A percentile compares a stretch with the other conserved stretches of the same genome.
Evolutionary conservation across 2,113 vertebrate genomes (phyloP).

Genomic region (Ageneiosus marmoratus): DNA sequence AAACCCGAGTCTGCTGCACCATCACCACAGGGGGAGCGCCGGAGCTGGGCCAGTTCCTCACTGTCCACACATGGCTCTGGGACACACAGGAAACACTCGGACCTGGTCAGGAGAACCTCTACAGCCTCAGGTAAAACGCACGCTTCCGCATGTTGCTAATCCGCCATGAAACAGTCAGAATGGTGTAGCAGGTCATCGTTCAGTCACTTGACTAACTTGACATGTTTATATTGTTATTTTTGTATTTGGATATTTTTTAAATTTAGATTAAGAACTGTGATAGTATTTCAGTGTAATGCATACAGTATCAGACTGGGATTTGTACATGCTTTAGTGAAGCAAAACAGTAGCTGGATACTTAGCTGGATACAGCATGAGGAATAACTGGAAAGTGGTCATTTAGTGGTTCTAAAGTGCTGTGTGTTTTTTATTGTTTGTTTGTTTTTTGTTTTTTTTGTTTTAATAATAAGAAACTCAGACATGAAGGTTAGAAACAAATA

Average conservation of each 20-base stretch:
- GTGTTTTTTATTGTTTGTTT: too few relatives aligned
- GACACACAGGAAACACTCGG: conserved; percentile 80
- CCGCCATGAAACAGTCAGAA: neutral
- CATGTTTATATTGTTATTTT: neutral
- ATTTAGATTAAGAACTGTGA: neutral
- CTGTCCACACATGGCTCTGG: conserved; percentile 73
- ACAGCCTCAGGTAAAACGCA: conserved; percentile 76
- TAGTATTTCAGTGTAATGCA: neutral
- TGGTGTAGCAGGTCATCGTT: neutral
- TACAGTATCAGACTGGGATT: neutral
- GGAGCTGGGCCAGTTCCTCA: conserved; percentile 84
- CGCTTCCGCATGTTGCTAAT: neutral
- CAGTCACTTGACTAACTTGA: neutral
- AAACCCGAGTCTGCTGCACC: conserved; percentile 75
- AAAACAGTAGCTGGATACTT: neutral
- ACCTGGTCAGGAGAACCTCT: conserved; percentile 83
- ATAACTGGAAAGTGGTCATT: too few relatives aligned
- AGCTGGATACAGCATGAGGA: neutral
- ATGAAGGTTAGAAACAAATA: too few relatives aligned
- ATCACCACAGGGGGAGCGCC: conserved; percentile 74
- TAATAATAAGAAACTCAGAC: too few relatives aligned
- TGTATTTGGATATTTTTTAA: neutral
- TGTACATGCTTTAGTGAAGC: neutral
- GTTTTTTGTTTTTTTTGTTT: too few relatives aligned
- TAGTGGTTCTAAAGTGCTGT: too few relatives aligned